Evolutionary conservation across 2,797 vertebrate species (phyloP), one percentile per base, ranked within the genome.

Genomic region (Oreortyx pictus): DNA sequence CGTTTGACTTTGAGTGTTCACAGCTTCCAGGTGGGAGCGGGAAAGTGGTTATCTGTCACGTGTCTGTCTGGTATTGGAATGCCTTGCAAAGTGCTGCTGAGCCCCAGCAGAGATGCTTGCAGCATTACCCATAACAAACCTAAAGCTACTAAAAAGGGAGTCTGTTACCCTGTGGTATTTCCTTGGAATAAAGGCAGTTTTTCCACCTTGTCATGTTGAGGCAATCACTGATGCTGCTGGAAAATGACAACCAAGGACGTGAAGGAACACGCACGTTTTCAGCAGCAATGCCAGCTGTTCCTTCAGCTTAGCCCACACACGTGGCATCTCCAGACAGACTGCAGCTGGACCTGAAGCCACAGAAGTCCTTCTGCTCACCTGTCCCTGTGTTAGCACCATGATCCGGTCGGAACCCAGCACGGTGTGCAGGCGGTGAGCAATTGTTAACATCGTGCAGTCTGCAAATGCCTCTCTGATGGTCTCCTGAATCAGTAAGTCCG

Each of bases 361-460:
- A 68, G 3, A 24, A 9, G 1, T 16, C 54, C 23, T 83, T 43
- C 83, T 41, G 49, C 68, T 94, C 97, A 99, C 99, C 98, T 99
- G 98, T 96, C 99, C 99, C 92, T 98, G 98, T 89, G 98, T 98
- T 91, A 99, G 98, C 97, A 99, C 98, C 98, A 99, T 99, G 94
- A 99, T 98, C 88, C 99, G 98, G 86, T 99, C 98, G 6, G 98
- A 99, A 96, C 97, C 98, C 39, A 99, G 98, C 31, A 99, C 98
- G 0, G 98, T 98, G 75, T 99, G 98, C 74, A 99, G 97, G 77
- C 99, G 98, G 86, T 99, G 99, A 73, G 99, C 98, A 39, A 99
- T 99, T 9, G 99, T 99, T 91, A 99, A 96, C 93, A 98, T 99
- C 90, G 99, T 99, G 97, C 98, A 99, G 96, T 98, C 98, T 59